Conservation (phyloP, 2,113 vertebrate species). For the Aphelocoma coerulescens region DNA sequence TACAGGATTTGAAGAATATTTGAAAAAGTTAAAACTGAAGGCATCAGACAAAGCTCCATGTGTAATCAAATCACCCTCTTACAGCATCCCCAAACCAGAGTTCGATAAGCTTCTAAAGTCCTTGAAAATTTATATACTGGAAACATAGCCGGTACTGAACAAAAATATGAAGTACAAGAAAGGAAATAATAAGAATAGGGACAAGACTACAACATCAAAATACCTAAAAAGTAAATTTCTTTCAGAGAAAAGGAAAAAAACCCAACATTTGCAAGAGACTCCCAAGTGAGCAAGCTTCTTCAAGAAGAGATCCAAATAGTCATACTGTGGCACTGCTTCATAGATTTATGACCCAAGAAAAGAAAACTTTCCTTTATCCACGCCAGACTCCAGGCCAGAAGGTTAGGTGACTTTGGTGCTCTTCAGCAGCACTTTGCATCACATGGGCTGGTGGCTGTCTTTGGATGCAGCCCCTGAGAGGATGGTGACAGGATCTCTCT, state of each 20-base stretch:
- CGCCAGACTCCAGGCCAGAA: background rate
- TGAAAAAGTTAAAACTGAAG: too few species aligned
- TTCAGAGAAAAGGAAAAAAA: background rate
- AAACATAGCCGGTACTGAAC: background rate
- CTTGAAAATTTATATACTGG: background rate
- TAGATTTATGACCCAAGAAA: background rate
- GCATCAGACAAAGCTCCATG: background rate
- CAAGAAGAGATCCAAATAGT: background rate
- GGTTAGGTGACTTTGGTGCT: background rate
- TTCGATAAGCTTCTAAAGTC: background rate
- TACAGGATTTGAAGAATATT: too few species aligned
- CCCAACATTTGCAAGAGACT: background rate
- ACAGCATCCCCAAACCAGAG: background rate
- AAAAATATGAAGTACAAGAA: background rate
- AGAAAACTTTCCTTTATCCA: background rate
- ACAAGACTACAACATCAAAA: background rate
- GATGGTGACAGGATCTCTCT: background rate
- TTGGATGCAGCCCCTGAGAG: rapidly evolving
- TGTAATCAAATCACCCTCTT: background rate
- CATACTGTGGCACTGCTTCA: background rate
- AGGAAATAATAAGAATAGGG: background rate
- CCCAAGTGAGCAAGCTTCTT: background rate
- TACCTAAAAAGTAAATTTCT: background rate
- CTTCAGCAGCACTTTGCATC: background rate
- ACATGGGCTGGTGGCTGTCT: background rate